Evolutionary conservation across 1,140 invertebrate species (phyloP).

Genomic region (Drosophila pseudoobscura): DNA sequence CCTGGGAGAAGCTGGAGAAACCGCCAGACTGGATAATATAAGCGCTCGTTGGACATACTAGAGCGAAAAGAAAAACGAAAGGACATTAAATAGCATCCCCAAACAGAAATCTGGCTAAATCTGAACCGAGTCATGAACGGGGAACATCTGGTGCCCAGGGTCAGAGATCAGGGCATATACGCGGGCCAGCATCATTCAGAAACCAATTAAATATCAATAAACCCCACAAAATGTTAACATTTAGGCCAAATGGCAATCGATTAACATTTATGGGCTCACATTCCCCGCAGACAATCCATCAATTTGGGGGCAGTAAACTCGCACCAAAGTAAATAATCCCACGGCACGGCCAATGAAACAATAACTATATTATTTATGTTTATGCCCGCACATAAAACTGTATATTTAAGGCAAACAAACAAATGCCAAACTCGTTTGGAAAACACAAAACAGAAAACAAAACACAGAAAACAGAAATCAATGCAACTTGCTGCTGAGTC

Average conservation of each 20-base stretch:
- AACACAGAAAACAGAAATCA: conserved; percentile 7
- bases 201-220: no score
- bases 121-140: no score
- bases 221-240: not conserved
- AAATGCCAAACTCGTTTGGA: conserved; percentile 45
- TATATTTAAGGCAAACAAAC: conserved; percentile 23
- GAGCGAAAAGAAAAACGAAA: no score
- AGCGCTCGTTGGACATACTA: no score
- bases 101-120: no score
- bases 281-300: conserved; percentile 22
- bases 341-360: conserved; percentile 39
- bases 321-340: conserved; percentile 28
- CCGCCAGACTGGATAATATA: no score
- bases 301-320: conserved; percentile 13
- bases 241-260: conserved; percentile 25
- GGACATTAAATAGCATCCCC: no score
- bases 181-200: no score
- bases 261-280: conserved; percentile 21
- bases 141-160: no score
- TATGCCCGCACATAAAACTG: conserved; percentile 32
- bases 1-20: no score
- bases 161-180: no score
- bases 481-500: conserved; percentile 26
- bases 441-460: conserved; percentile 11
- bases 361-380: conserved; percentile 34